Conservation (phyloP, 2,113 vertebrate species). For the Maylandia zebra region DNA sequence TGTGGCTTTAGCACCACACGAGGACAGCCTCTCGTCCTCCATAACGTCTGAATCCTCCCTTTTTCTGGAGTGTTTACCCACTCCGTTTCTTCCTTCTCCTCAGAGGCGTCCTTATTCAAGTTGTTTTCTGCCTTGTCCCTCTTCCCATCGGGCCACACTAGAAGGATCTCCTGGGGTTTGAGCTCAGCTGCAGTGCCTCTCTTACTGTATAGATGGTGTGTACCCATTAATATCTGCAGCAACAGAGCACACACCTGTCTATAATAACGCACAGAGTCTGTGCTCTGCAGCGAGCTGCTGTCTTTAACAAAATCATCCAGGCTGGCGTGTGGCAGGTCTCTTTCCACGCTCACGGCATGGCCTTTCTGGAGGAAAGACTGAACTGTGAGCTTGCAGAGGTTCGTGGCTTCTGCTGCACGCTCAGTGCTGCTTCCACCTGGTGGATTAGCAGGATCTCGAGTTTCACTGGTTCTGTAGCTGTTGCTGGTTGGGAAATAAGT, state of each 20-base stretch:
- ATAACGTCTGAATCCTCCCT: slow-evolving; percentile 11
- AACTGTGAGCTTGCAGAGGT: background rate
- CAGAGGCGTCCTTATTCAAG: background rate
- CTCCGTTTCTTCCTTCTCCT: background rate
- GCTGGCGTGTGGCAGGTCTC: slow-evolving; percentile 71
- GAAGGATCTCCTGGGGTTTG: slow-evolving; percentile 60
- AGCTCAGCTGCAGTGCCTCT: slow-evolving; percentile 36
- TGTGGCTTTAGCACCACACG: slow-evolving; percentile 67
- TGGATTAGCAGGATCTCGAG: background rate
- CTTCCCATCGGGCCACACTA: slow-evolving; percentile 43
- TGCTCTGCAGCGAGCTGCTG: slow-evolving; percentile 6
- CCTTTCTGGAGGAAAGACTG: slow-evolving; percentile 31
- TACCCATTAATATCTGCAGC: slow-evolving; percentile 72
- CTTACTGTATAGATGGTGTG: slow-evolving; percentile 57
- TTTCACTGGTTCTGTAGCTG: background rate
- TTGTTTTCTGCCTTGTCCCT: background rate
- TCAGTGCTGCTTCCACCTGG: slow-evolving; percentile 26
- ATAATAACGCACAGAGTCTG: slow-evolving; percentile 52
- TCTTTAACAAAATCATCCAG: slow-evolving; percentile 68
- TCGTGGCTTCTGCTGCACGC: background rate
- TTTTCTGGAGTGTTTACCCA: background rate
- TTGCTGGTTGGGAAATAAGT: slow-evolving; percentile 32
- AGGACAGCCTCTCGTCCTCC: slow-evolving; percentile 48
- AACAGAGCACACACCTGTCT: slow-evolving; percentile 69
- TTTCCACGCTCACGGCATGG: slow-evolving; percentile 31